Base-by-base conservation (phyloP, 1,140 invertebrate genomes). In the Ceratina calcarata region DNA sequence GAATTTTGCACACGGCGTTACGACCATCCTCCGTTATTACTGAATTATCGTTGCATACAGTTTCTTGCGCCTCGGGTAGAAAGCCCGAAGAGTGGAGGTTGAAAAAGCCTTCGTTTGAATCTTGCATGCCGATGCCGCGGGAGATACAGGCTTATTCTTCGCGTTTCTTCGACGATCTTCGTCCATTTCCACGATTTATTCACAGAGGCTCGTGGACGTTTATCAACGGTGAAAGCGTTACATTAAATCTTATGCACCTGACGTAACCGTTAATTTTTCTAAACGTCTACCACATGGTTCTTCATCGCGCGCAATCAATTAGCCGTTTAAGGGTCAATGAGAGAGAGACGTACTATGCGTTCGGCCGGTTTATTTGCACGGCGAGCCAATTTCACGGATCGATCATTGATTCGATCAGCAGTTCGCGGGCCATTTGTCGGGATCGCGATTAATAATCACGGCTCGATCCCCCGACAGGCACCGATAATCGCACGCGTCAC, bases 351-450 rank as follows among this genome's bases (percentile, higher is more conserved):
- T n/a, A n/a, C n/a, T 69, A 53, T 22, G n/a, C 22, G 12, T 37
- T 37, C 32, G n/a, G 24, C 10, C 12, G 6, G 8, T 49, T 55
- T 69, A 69, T 69, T 69, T 55, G 27, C 53, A 55, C 24, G 49
- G 3, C n/a, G 49, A 32, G 51, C 22, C 22, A 69, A 69, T 69
- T 69, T 69, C 67, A 69, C 67, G 67, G 67, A 27, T n/a, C 67
- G 51, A 32, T 69, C 67, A 51, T n/a, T n/a, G 51, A 55, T 69
- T 69, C 67, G 67, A 69, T 69, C 67, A 55, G 24, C 67, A 8
- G 51, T 57, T n/a, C 51, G 67, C 51, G 53, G 16, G 15, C 20
- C 18, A 32, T 69, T 69, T 69, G 51, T 32, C 24, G 18, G 10
- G 16, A 13, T 6, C 12, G 18, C 51, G 67, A 69, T 69, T 55